A percentile compares a stretch with the other conserved stretches of the same genome.
Evolutionary conservation across 2,888 invertebrate species (phyloP).

Genomic region (Carterocephalus palaemon): DNA sequence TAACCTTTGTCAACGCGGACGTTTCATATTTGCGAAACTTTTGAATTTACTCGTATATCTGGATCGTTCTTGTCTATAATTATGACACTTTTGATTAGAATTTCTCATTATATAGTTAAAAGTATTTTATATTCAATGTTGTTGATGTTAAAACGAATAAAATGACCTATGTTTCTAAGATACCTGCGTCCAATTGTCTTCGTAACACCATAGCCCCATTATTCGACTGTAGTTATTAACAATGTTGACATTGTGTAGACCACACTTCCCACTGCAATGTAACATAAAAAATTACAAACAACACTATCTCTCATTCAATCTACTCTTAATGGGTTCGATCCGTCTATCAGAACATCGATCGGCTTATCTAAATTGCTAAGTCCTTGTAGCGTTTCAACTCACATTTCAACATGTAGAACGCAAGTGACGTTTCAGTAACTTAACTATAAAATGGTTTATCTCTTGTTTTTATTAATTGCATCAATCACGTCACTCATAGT

Average conservation of each 20-base stretch:
- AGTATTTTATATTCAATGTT: conserved; percentile 5
- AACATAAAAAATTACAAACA: conserved; percentile 16
- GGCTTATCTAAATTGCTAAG: conserved; percentile 54
- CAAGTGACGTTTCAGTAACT: conserved; percentile 6
- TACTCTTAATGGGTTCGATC: conserved; percentile 53
- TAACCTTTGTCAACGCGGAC: conserved; percentile 19
- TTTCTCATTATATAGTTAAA: conserved; percentile 2
- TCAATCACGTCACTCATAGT: conserved; percentile 7
- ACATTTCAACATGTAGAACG: conserved; percentile 46
- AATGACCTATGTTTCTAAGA: too few relatives aligned
- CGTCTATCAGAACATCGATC: conserved; percentile 51
- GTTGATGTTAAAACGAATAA: too few relatives aligned
- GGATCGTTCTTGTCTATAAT: conserved; percentile 12
- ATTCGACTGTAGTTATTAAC: conserved; percentile 4
- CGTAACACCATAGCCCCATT: conserved; percentile 14
- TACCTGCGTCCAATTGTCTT: conserved; percentile 2
- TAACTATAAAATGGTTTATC: conserved; percentile 2
- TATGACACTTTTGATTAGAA: conserved; percentile 5
- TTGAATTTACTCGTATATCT: conserved; percentile 15
- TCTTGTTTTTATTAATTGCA: conserved; percentile 4
- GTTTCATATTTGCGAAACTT: conserved; percentile 18
- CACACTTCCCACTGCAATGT: conserved; percentile 17
- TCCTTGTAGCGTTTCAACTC: conserved; percentile 43
- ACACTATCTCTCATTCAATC: conserved; percentile 38
- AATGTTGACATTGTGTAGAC: conserved; percentile 18